Evolutionary conservation across 1,140 invertebrate genomes (phyloP).

Genomic region (Melitaea cinxia): DNA sequence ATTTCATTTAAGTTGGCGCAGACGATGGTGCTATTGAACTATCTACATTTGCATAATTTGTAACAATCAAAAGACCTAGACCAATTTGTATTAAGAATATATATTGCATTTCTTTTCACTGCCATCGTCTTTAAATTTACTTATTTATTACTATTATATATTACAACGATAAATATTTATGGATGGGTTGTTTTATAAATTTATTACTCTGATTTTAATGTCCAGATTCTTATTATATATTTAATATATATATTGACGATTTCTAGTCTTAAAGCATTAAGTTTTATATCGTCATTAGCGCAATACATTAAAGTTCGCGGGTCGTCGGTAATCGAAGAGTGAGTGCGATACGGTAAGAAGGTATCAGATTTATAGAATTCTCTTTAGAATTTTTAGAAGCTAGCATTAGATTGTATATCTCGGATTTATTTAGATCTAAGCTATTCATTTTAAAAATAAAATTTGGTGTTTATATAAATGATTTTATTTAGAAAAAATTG

Average conservation of each 20-base stretch:
- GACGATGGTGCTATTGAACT: slow-evolving; percentile 35
- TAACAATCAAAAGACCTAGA: slow-evolving; percentile 14
- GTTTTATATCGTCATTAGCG: slow-evolving; percentile 62
- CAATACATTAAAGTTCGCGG: slow-evolving; percentile 54
- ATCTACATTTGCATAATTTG: slow-evolving; percentile 32
- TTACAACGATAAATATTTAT: too few relatives aligned
- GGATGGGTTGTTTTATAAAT: too few relatives aligned
- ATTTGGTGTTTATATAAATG: too few relatives aligned
- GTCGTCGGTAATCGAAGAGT: slow-evolving; percentile 63
- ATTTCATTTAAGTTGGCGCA: slow-evolving; percentile 27
- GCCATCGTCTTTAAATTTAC: too few relatives aligned
- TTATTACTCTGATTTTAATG: too few relatives aligned
- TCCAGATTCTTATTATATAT: not conserved
- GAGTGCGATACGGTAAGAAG: slow-evolving; percentile 50
- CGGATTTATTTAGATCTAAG: slow-evolving; percentile 30
- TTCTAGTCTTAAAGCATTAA: slow-evolving; percentile 31
- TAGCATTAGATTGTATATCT: slow-evolving; percentile 19
- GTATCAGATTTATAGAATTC: slow-evolving; percentile 58
- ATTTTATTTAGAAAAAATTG: too few relatives aligned
- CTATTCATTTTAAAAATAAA: too few relatives aligned
- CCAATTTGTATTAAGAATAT: not conserved
- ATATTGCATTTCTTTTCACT: not conserved
- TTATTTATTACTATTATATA: too few relatives aligned
- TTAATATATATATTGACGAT: slow-evolving; percentile 8
- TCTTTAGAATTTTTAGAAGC: slow-evolving; percentile 47